phyloP scores from a whole-genome alignment of 2,113 vertebrate genomes.

The Hyperopisus bebe region DNA sequence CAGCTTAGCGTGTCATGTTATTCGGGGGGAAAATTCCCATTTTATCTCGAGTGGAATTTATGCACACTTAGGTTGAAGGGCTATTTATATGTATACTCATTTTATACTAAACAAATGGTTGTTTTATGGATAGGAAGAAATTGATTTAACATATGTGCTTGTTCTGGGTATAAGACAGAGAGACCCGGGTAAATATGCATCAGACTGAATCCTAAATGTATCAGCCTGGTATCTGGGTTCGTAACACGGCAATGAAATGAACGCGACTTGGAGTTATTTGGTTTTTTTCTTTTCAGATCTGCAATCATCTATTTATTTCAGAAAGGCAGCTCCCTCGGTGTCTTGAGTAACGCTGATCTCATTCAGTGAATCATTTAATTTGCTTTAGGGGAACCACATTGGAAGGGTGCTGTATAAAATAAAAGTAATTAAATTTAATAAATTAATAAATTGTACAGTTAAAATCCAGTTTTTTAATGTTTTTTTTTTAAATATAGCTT shows the following conservation, averaged over 20 bases:
- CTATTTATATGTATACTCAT: slow-evolving; percentile 4
- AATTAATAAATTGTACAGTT: slow-evolving; percentile 7
- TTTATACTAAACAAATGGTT: background rate
- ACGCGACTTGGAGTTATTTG: background rate
- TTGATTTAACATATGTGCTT: slow-evolving; percentile 1
- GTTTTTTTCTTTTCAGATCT: background rate
- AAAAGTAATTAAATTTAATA: slow-evolving; percentile 1
- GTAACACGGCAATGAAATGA: slow-evolving; percentile 30
- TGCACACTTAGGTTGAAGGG: background rate
- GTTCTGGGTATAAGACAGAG: background rate
- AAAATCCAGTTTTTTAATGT: background rate
- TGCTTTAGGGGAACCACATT: background rate
- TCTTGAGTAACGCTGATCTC: background rate
- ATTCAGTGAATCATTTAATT: slow-evolving; percentile 1
- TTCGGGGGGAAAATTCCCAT: background rate
- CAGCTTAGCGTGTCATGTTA: background rate
- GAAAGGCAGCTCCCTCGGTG: background rate
- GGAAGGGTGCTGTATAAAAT: background rate
- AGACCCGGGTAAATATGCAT: background rate
- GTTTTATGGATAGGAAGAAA: slow-evolving; percentile 3
- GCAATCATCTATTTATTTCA: background rate
- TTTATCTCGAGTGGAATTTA: slow-evolving; percentile 6
- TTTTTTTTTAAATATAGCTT: background rate
- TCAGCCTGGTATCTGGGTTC: background rate
- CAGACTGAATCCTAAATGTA: background rate